Percentiles rank a stretch among this genome's conserved stretches.
phyloP scores from a whole-genome alignment of 1,140 invertebrate species.

The Drosophila parvula region DNA sequence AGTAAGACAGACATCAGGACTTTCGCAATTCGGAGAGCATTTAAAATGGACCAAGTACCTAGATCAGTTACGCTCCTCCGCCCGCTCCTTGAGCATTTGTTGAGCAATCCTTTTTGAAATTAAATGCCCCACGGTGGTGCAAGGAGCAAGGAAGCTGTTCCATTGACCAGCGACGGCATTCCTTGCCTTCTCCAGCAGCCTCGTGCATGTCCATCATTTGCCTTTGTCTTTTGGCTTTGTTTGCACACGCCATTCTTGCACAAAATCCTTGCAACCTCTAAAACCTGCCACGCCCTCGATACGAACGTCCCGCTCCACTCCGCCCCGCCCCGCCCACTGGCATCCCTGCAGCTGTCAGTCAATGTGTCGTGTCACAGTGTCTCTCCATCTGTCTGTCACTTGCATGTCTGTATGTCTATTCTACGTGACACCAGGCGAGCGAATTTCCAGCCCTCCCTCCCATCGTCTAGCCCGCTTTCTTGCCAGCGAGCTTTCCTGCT shows the following conservation, averaged over 20 bases:
- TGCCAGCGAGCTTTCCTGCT: conserved; percentile 28
- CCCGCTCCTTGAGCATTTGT: conserved; percentile 8
- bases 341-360: conserved; percentile 82
- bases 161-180: conserved; percentile 39
- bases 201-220: conserved; percentile 69
- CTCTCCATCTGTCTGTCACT: conserved; percentile 83
- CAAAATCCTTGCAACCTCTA: conserved; percentile 68
- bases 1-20: background rate
- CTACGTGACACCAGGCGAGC: conserved; percentile 80
- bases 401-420: conserved; percentile 80
- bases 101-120: conserved; percentile 49
- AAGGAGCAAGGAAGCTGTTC: conserved; percentile 37
- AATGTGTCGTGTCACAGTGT: conserved; percentile 83
- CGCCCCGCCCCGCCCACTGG: conserved; percentile 38
- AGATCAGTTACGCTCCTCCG: conserved; percentile 5
- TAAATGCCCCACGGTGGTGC: conserved; percentile 40
- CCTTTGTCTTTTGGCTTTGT: conserved; percentile 79
- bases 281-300: conserved; percentile 42
- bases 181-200: conserved; percentile 2
- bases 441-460: conserved; percentile 47
- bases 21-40: conserved; percentile 10
- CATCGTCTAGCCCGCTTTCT: conserved; percentile 10
- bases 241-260: conserved; percentile 78
- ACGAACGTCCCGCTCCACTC: background rate
- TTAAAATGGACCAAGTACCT: conserved; percentile 17